Evolutionary conservation across 2,888 invertebrate species (phyloP).

Genomic region (Amiota communis): DNA sequence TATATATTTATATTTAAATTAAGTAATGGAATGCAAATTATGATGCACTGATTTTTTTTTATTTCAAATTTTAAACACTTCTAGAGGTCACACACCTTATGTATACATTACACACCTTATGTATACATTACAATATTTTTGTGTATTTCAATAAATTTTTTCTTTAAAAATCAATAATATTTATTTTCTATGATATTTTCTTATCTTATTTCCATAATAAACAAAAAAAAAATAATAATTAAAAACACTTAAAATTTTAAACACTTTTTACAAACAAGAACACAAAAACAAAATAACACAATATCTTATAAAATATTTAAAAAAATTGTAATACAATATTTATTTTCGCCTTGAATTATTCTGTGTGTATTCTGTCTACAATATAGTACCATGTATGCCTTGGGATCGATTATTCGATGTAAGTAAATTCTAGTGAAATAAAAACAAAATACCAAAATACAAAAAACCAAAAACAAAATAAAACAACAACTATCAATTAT

Average conservation of each 20-base stretch:
- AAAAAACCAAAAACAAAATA: conserved; percentile 3
- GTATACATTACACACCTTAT: neutral
- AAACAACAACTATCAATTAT: neutral
- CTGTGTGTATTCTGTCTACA: conserved; percentile 55
- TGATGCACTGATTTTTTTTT: no score
- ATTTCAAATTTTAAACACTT: no score
- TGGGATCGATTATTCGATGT: conserved; percentile 91
- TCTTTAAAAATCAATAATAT: neutral
- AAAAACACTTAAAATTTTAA: conserved; percentile 1
- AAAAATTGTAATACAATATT: conserved; percentile 42
- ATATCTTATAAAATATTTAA: neutral
- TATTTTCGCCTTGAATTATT: conserved; percentile 16
- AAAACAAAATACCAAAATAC: conserved; percentile 36
- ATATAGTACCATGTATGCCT: conserved; percentile 87
- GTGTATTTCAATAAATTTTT: neutral
- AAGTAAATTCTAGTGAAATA: conserved; percentile 77
- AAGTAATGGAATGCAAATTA: no score
- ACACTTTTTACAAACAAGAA: conserved; percentile 13
- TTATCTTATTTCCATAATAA: neutral
- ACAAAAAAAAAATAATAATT: no score
- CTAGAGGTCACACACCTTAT: no score
- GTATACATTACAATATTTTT: neutral
- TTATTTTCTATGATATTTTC: neutral
- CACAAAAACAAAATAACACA: conserved; percentile 11
- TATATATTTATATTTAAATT: no score